Base-by-base conservation (phyloP, 2,797 vertebrate species). In the Enteromius fasciolatus region DNA sequence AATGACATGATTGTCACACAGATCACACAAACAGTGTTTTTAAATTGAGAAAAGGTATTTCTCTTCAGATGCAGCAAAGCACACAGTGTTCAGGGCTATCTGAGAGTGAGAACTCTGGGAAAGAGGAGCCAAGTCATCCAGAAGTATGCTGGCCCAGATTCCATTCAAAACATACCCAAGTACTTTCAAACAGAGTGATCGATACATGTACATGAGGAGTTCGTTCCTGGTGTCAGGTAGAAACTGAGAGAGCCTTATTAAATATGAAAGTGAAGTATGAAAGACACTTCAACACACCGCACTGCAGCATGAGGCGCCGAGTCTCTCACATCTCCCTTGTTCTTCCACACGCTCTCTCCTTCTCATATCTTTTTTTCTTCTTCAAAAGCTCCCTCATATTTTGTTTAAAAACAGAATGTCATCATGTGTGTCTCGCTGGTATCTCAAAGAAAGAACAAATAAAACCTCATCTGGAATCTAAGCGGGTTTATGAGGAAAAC, bases 241-340 rank as follows among this genome's bases (percentile, higher is more conserved):
- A 72, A 74, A 69, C 46, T 33, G 39, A 63, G 33, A 75, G 64
- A 81, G 57, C 46, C 79, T 85, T 76, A 85, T 77, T 77, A 85
- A 85, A 81, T 81, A 85, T 85, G 74, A 81, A 85, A 81, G 52
- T 77, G 54, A 70, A 81, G 59, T 72, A 54, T 81, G 77, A 81
- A 64, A 81, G 31, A 70, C 54, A 72, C 57, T 81, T 81, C 79
- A 9, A 74, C 74, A 63, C 78, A 77, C 82, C 17, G 74, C 78
- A 83, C 68, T 76, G 72, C 57, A 77, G 78, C 82, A 80, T 48
- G 31, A 73, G 70, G 48, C 10, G 5, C 33, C 0, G 23, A 79
- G 68, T 68, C 70, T 46, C 39, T 82, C 70, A 63, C 67, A 59
- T 81, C 85, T 64, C 15, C 28, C 39, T 68, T 50, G 52, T 48